phyloP scores from a whole-genome alignment of 2,797 vertebrate species.

The Synaphobranchus kaupii region DNA sequence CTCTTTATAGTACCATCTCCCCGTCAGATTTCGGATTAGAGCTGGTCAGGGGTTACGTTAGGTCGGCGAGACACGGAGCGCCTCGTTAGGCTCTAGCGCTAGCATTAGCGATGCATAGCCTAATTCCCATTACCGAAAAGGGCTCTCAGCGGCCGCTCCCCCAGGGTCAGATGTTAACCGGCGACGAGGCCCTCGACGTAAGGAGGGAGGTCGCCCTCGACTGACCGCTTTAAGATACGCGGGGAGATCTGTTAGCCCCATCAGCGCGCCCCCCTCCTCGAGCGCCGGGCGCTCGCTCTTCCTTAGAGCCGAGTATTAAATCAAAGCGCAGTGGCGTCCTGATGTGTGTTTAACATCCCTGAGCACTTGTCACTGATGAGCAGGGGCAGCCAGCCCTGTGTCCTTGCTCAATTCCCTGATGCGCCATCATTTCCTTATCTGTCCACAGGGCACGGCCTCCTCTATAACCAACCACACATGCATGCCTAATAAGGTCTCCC shows the following conservation, averaged over 20 bases:
- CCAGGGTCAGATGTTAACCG: conserved; percentile 42
- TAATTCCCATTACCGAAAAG: conserved; percentile 18
- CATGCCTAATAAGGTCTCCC: conserved; percentile 43
- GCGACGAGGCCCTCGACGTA: conserved; percentile 34
- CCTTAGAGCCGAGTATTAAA: conserved; percentile 48
- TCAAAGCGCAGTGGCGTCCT: conserved; percentile 47
- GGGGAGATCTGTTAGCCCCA: conserved; percentile 48
- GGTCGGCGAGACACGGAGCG: background rate
- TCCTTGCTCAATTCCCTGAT: conserved; percentile 52
- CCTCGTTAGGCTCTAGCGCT: conserved; percentile 35
- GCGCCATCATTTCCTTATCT: conserved; percentile 56
- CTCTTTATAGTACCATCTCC: background rate
- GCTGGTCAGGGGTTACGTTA: background rate
- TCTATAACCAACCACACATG: conserved; percentile 41
- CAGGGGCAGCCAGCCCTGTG: conserved; percentile 45
- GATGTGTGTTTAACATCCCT: conserved; percentile 55
- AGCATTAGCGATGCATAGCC: conserved; percentile 35
- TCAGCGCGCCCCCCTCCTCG: conserved; percentile 32
- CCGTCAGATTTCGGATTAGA: background rate
- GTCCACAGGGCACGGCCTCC: conserved; percentile 49
- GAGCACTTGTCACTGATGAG: conserved; percentile 55
- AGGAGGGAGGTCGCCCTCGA: conserved; percentile 13
- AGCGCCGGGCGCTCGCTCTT: conserved; percentile 36
- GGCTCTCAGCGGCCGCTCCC: conserved; percentile 28
- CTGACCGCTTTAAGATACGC: conserved; percentile 38